phyloP scores from a whole-genome alignment of 2,113 vertebrate species.

The Varanus salvator region DNA sequence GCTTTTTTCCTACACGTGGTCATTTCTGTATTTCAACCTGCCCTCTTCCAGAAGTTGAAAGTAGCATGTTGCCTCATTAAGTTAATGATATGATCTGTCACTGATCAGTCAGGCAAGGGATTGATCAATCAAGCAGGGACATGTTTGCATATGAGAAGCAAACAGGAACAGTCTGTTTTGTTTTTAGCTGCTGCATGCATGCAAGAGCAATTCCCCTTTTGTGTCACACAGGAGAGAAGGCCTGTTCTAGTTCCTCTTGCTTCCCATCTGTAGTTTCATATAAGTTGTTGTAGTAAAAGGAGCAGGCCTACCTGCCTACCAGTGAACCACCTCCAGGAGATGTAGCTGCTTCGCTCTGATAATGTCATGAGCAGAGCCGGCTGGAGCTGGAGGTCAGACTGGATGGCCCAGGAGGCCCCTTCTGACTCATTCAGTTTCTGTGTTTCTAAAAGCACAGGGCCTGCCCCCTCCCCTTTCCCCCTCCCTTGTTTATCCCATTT shows the following conservation, averaged over 20 bases:
- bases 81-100: background rate
- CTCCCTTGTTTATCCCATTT: background rate
- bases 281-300: background rate
- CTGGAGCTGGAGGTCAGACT: no score
- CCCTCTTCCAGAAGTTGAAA: no score
- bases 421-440: no score
- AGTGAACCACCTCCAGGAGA: no score
- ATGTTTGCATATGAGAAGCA: background rate
- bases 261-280: background rate
- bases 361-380: background rate
- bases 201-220: background rate
- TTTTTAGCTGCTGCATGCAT: background rate
- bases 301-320: background rate
- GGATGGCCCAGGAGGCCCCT: no score
- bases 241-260: no score
- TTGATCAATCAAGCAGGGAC: background rate
- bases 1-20: background rate
- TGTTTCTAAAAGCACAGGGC: background rate
- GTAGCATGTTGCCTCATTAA: background rate
- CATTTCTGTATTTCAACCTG: background rate
- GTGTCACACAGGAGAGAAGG: no score
- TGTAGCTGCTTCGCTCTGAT: background rate
- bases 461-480: background rate
- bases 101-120: background rate
- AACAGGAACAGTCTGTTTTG: background rate